phyloP scores from a whole-genome alignment of 2,888 invertebrate species.

The Caenorhabditis auriculariae region DNA sequence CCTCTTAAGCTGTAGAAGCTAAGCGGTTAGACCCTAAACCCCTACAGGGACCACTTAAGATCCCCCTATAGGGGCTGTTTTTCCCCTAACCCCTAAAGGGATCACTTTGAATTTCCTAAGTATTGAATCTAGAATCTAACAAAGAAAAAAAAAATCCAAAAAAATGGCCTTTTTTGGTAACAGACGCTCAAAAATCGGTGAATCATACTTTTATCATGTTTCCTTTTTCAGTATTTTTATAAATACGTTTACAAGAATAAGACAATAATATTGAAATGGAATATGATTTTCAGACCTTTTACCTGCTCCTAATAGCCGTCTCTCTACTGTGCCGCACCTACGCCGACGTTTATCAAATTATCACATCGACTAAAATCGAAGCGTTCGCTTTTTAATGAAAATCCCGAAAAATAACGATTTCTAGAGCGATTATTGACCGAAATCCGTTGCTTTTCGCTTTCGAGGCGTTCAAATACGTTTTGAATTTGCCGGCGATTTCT shows the following conservation, averaged over 20 bases:
- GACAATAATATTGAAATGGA: too few relatives aligned
- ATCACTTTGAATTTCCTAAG: too few relatives aligned
- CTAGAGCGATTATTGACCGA: conserved; percentile 87
- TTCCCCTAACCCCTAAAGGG: too few relatives aligned
- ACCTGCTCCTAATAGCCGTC: conserved; percentile 70
- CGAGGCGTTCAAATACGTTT: conserved; percentile 77
- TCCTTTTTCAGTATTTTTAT: neutral
- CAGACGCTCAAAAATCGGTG: too few relatives aligned
- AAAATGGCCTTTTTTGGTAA: too few relatives aligned
- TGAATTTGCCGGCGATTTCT: conserved; percentile 88
- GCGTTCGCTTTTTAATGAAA: conserved; percentile 68
- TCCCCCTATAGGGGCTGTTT: too few relatives aligned
- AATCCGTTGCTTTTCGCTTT: conserved; percentile 77
- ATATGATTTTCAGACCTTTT: conserved; percentile 41
- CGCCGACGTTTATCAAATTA: conserved; percentile 96
- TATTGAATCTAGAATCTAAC: too few relatives aligned
- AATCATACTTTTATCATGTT: neutral
- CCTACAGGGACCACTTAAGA: too few relatives aligned
- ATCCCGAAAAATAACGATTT: conserved; percentile 64
- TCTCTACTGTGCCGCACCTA: conserved; percentile 84
- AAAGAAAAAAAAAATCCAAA: too few relatives aligned
- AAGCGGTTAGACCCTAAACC: too few relatives aligned
- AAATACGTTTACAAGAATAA: neutral
- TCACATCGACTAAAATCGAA: conserved; percentile 88
- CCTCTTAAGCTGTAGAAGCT: too few relatives aligned